Evolutionary conservation across 2,113 vertebrate species (phyloP).

Genomic region (Brevimyrus niger): DNA sequence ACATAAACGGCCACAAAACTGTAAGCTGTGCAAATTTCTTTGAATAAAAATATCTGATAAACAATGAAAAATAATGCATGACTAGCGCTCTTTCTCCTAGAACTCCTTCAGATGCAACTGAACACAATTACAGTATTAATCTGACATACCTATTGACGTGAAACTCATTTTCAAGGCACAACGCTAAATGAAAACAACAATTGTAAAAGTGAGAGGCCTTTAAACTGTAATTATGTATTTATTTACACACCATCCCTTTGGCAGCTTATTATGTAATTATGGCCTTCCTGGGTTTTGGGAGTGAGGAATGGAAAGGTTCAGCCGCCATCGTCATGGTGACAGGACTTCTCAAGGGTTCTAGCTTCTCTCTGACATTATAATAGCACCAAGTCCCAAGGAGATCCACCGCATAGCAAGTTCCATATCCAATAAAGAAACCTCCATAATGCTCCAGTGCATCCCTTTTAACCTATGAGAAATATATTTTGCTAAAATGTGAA

Average conservation of each 20-base stretch:
- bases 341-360: background rate
- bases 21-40: background rate
- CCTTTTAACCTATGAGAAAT: background rate
- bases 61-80: background rate
- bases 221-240: conserved; percentile 1
- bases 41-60: background rate
- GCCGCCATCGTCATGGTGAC: background rate
- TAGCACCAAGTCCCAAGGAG: background rate
- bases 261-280: background rate
- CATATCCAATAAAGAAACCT: background rate
- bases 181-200: background rate
- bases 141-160: background rate
- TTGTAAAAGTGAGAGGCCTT: conserved; percentile 6
- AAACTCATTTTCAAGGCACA: background rate
- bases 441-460: background rate
- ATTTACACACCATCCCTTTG: background rate
- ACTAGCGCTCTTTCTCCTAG: background rate
- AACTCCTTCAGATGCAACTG: background rate
- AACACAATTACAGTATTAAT: conserved; percentile 2
- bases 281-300: background rate
- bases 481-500: background rate
- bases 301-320: background rate
- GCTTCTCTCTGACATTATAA: background rate
- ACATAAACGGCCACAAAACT: background rate
- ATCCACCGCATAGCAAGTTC: background rate